Percentiles rank a stretch among this genome's conserved stretches.
Evolutionary conservation across 2,888 invertebrate species (phyloP).

Genomic region (Pegoplata infirma): DNA sequence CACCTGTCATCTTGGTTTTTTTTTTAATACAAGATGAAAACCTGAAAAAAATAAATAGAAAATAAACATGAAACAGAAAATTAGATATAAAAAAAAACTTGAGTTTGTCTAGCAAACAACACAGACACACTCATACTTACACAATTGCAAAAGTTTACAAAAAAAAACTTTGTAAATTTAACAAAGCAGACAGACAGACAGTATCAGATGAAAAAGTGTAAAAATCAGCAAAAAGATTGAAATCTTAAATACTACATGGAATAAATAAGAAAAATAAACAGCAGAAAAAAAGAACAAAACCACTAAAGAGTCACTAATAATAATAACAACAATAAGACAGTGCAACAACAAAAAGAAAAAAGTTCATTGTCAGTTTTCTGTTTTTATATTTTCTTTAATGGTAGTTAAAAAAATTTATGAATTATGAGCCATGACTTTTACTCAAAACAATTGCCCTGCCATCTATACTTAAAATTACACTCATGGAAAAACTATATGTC

Average conservation of each 20-base stretch:
- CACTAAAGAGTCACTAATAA: constrained; percentile 13
- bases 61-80: constrained; percentile 17
- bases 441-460: constrained; percentile 53
- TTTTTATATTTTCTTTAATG: constrained; percentile 11
- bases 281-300: background rate
- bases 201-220: constrained; percentile 47
- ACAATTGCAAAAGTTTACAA: background rate
- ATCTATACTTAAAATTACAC: constrained; percentile 22
- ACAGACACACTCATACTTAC: background rate
- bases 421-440: constrained; percentile 50
- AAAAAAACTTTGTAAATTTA: background rate
- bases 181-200: background rate
- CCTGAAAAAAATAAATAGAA: background rate
- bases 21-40: constrained; percentile 16
- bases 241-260: constrained; percentile 32
- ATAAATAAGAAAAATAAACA: constrained; percentile 17
- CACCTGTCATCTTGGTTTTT: constrained; percentile 60
- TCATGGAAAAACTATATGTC: no score
- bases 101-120: constrained; percentile 26
- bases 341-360: constrained; percentile 29
- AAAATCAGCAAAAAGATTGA: constrained; percentile 54
- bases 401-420: constrained; percentile 30
- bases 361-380: constrained; percentile 51
- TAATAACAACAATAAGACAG: constrained; percentile 3
- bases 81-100: constrained; percentile 1